phyloP scores from a whole-genome alignment of 2,113 vertebrate species.

The Willisornis vidua region DNA sequence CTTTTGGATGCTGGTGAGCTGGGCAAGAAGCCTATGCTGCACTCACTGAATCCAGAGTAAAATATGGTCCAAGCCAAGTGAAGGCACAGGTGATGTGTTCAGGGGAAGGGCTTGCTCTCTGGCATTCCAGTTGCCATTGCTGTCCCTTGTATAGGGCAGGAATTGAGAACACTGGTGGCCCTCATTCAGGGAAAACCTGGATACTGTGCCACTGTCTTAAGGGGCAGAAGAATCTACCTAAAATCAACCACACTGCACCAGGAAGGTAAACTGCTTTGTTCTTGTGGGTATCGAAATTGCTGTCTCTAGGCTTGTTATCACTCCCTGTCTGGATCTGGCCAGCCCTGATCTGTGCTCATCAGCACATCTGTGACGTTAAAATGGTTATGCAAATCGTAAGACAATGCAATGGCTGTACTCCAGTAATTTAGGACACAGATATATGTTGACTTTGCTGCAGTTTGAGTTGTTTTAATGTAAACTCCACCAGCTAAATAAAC shows the following conservation, averaged over 20 bases:
- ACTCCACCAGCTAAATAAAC: neutral
- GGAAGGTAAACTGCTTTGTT: neutral
- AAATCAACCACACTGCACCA: accelerated
- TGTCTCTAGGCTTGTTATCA: neutral
- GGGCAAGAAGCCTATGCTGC: neutral
- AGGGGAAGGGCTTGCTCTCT: neutral
- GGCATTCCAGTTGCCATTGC: neutral
- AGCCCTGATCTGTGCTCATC: neutral
- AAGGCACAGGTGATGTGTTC: neutral
- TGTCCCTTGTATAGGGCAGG: neutral
- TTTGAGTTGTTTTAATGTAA: neutral
- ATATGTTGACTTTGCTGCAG: neutral
- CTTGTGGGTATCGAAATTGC: neutral
- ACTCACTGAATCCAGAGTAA: neutral
- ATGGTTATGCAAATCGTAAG: neutral
- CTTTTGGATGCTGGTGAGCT: neutral
- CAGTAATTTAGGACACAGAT: neutral
- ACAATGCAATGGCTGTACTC: neutral
- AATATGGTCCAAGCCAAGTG: neutral
- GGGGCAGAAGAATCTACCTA: neutral
- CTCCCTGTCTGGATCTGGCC: neutral
- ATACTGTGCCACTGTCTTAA: neutral
- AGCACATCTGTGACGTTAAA: neutral
- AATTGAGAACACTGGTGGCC: neutral
- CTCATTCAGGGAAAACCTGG: neutral